Base-by-base conservation (phyloP, 1,140 invertebrate genomes). In the Magallana ariakensis region DNA sequence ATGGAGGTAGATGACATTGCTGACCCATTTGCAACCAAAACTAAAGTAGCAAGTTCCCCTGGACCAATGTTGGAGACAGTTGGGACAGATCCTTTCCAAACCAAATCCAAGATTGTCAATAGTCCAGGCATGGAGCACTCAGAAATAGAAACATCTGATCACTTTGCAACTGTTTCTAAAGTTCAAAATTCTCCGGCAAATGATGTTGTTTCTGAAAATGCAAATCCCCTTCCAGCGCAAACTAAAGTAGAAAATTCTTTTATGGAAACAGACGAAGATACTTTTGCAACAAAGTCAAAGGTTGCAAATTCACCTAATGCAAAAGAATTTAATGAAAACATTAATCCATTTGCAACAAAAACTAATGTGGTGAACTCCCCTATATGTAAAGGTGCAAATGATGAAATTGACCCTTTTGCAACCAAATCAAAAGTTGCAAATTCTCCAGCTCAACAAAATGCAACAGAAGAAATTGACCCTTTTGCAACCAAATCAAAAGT, bases 21-120 rank as follows among this genome's bases (percentile, higher is more conserved):
- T 13, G 75, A 89, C 26, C 85, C 85, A 85, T 87, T 89, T 89
- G 66, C 75, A 66, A 81, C 83, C 0, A 85, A 85, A 13, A 66
- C 70, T 53, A 82, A 86, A 62, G 22, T 88, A 5, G 56, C 2
- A 19, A 89, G 84, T 86, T 88, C 87, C 2, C 85, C 85, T 53
- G 54, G 16, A 16, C 22, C 22, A 54, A 86, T 7, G 3, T 5
- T n/a, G 70, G 16, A 11, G 70, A 13, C 8, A 70, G 54, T n/a
- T 13, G 19, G 33, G 46, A 60, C 26, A 16, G 46, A 85, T 58
- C 62, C 85, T 15, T 88, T 86, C 84, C 56, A 80, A 85, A 56
- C 83, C 6, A 85, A 85, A 60, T 55, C 70, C 70, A 82, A 86
- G 11, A 46, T 86, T 54, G 19, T 10, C 2, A 87, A 85, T 55